Evolutionary conservation across 2,888 invertebrate genomes (phyloP).

Genomic region (Chloroclysta siterata): DNA sequence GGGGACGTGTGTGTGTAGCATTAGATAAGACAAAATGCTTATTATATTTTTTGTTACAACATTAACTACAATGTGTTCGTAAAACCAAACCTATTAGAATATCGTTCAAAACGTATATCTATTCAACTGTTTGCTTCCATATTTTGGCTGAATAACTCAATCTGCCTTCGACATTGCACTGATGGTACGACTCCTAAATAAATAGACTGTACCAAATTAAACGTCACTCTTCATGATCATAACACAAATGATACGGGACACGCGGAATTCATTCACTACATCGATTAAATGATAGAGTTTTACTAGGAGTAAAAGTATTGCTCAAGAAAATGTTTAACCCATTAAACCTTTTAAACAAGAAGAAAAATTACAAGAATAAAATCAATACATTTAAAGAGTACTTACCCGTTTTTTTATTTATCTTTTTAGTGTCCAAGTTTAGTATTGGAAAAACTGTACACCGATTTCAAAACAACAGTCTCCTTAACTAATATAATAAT

Average conservation of each 20-base stretch:
- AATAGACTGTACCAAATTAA: constrained; percentile 29
- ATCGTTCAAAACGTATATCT: not conserved
- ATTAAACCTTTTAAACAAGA: too few relatives aligned
- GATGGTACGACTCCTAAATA: constrained; percentile 9
- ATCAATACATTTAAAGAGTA: too few relatives aligned
- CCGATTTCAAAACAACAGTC: too few relatives aligned
- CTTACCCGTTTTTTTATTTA: too few relatives aligned
- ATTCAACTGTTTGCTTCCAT: constrained; percentile 4
- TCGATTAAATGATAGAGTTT: constrained; percentile 47
- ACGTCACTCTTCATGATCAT: constrained; percentile 74
- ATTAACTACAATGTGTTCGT: too few relatives aligned
- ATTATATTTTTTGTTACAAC: too few relatives aligned
- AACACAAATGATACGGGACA: constrained; percentile 71
- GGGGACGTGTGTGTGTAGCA: constrained; percentile 39
- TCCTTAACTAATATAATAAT: too few relatives aligned
- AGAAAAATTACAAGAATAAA: too few relatives aligned
- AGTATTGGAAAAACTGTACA: too few relatives aligned
- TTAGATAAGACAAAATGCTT: not conserved
- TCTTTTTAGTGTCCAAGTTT: too few relatives aligned
- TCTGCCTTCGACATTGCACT: constrained; percentile 2
- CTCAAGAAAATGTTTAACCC: too few relatives aligned
- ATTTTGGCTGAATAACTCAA: not conserved
- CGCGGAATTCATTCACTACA: constrained; percentile 58
- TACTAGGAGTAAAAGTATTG: too few relatives aligned
- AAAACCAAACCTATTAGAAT: not conserved